A percentile compares a stretch with the other conserved stretches of the same genome.
phyloP scores from a whole-genome alignment of 37 sponge, comb jelly and placozoan genomes.

The Halichondria panicea region DNA sequence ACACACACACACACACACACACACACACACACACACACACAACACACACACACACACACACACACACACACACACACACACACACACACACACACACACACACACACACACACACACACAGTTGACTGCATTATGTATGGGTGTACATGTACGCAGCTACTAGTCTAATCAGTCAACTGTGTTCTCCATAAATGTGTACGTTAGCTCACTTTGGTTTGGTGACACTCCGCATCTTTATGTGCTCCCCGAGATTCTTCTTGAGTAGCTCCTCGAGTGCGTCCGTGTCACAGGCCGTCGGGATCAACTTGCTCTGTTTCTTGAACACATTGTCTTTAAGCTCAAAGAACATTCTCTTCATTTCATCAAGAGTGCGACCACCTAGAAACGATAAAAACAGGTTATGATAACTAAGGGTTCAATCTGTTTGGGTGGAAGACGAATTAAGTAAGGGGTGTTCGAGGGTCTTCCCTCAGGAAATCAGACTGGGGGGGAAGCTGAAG shows the following conservation, averaged over 20 bases:
- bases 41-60: neutral
- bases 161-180: neutral
- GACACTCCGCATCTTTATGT: constrained; percentile 16
- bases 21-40: neutral
- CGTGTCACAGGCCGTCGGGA: constrained; percentile 27
- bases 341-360: constrained; percentile 39
- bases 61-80: neutral
- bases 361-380: constrained; percentile 18
- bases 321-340: constrained; percentile 48
- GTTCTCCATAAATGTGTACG: neutral
- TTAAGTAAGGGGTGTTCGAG: too few species aligned
- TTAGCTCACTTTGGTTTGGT: constrained; percentile 39
- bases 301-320: constrained; percentile 2
- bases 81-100: neutral
- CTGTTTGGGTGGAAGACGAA: neutral
- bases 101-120: neutral
- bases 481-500: neutral
- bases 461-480: too few species aligned
- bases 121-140: too few species aligned
- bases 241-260: constrained; percentile 11
- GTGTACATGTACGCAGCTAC: neutral
- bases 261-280: constrained; percentile 45
- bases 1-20: neutral
- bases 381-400: neutral
- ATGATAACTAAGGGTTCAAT: neutral